phyloP scores from a whole-genome alignment of 1,140 invertebrate genomes.

The Colletes latitarsis region DNA sequence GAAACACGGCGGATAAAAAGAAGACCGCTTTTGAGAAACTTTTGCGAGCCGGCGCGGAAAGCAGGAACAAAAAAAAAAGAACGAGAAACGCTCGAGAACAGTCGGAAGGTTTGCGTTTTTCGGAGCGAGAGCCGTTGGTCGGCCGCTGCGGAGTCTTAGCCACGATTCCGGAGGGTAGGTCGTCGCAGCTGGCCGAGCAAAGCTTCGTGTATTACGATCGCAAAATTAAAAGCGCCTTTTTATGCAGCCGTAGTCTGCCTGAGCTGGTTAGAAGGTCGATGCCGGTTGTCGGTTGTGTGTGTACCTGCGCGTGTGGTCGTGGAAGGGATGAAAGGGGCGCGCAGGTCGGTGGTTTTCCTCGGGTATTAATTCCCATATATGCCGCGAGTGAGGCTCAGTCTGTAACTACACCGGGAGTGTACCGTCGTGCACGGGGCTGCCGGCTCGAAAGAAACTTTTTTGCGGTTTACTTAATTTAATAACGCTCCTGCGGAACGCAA shows the following conservation, averaged over 20 bases:
- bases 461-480: slow-evolving; percentile 75
- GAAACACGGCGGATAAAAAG: not conserved
- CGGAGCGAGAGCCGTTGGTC: not conserved
- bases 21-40: not conserved
- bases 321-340: slow-evolving; percentile 31
- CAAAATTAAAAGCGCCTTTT: slow-evolving; percentile 52
- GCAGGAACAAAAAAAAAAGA: not conserved
- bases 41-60: too few species aligned
- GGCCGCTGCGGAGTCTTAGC: slow-evolving; percentile 5
- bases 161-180: not conserved
- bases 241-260: not conserved
- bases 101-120: not conserved
- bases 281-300: not conserved
- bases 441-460: slow-evolving; percentile 66
- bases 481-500: slow-evolving; percentile 68
- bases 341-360: slow-evolving; percentile 14
- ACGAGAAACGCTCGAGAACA: not conserved
- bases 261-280: slow-evolving; percentile 21
- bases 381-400: slow-evolving; percentile 14
- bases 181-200: not conserved
- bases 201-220: slow-evolving; percentile 27
- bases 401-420: slow-evolving; percentile 17
- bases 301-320: not conserved
- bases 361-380: slow-evolving; percentile 57
- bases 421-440: not conserved